Evolutionary conservation across 2,888 invertebrate genomes (phyloP), one percentile per base, ranked within the genome.

Genomic region (Rhaphigaster nebulosa): DNA sequence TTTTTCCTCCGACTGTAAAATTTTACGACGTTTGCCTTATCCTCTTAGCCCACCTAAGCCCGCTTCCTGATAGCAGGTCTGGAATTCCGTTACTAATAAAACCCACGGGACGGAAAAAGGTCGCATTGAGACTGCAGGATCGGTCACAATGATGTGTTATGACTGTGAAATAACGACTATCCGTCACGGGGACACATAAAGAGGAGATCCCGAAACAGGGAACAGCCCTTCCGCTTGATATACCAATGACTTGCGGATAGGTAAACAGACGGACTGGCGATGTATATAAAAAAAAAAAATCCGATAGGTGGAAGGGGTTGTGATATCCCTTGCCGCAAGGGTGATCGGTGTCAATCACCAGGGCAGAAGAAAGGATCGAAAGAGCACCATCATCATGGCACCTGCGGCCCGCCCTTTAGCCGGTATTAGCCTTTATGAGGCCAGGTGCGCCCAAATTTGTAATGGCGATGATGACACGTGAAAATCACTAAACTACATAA

Each of bases 401-500:
- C 88, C 90, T 88, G 88, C 90, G 54, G 29, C 56, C 84, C 84
- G 84, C 84, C 84, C 84, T 84, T 84, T 84, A 84, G 84, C 26
- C 84, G 84, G 45, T 84, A 84, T 84, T 84, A 84, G 84, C 84
- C 84, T 84, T 84, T 90, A 56, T 90, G 84, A 50, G 87, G 52
- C 90, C 90, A 90, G 87, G 88, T 90, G 90, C 50, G n/a, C 76
- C 65, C 88, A 88, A 90, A 90, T 90, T 90, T 90, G 90, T 90
- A 90, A 90, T 90, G 90, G 90, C 60, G 50, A 34, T 76, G 90
- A 90, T 90, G 90, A 90, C 90, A 90, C 88, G 88, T 60, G 38
- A 90, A 88, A 90, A 90, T 90, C 90, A 90, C 60, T 88, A 90
- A 90, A 90, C 54, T 90, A 76, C 88, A 88, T 50, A 84, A 45